phyloP scores from a whole-genome alignment of 2,888 invertebrate genomes.

The Geophilus truncorum region DNA sequence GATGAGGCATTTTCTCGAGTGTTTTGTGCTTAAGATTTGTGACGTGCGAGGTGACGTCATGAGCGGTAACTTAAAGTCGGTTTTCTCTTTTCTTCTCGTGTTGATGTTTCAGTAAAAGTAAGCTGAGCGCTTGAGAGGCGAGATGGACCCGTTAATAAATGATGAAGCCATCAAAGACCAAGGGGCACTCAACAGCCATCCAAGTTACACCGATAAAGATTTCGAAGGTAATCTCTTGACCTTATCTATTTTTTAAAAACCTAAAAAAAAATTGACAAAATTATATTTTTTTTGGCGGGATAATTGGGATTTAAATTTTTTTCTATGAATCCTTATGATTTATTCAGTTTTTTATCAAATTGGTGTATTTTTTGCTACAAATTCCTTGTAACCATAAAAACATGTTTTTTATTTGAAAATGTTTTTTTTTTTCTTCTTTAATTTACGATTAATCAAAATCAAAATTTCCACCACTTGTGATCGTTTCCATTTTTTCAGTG shows the following conservation, averaged over 20 bases:
- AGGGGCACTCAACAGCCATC: conserved; percentile 69
- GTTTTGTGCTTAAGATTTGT: not conserved
- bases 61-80: not conserved
- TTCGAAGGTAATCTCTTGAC: conserved; percentile 71
- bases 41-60: not conserved
- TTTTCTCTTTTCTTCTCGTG: not conserved
- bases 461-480: not conserved
- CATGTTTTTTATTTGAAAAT: no score
- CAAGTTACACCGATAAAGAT: conserved; percentile 78
- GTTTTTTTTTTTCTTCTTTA: no score
- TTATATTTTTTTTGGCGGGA: no score
- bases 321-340: no score
- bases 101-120: not conserved
- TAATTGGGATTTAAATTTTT: no score
- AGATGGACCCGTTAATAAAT: conserved; percentile 36
- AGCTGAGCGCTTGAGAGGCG: not conserved
- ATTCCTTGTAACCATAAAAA: no score
- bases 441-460: no score
- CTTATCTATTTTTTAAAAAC: no score
- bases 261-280: no score
- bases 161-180: conserved; percentile 85
- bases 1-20: not conserved
- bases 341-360: no score
- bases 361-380: no score
- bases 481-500: not conserved